These are phyloP conservation scores for Astyanax mexicanus DNA, from an alignment of 2,797 vertebrate genomes.

Conservation along the genomic window DNA sequence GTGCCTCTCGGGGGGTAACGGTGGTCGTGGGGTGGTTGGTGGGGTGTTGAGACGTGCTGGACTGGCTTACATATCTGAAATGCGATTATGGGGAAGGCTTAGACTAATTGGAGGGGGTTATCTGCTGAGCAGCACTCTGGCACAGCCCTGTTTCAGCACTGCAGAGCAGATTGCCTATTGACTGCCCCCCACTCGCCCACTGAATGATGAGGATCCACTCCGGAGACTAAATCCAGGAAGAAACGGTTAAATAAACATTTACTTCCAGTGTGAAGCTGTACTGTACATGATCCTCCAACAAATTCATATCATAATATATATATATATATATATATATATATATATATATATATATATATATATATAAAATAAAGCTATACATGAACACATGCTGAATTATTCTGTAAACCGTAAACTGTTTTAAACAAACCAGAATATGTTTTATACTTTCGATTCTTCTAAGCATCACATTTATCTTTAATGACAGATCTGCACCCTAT, in stretches of 20 bases:
- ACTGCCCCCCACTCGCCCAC: conserved; percentile 30
- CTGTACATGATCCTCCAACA: not conserved
- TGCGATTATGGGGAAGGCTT: conserved; percentile 54
- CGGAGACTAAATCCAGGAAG: not conserved
- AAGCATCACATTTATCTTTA: too few species aligned
- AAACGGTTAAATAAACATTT: not conserved
- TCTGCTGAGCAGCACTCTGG: conserved; percentile 10
- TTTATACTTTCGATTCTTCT: too few species aligned
- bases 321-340: too few species aligned
- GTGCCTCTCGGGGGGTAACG: conserved; percentile 38
- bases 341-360: too few species aligned
- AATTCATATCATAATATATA: too few species aligned
- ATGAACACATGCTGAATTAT: too few species aligned
- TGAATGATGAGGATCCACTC: not conserved
- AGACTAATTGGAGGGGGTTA: conserved; percentile 54
- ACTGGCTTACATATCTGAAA: conserved; percentile 50
- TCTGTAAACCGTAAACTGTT: too few species aligned
- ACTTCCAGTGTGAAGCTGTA: too few species aligned
- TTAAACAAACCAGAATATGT: too few species aligned
- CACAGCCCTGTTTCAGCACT: conserved; percentile 11
- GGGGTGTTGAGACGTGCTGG: conserved; percentile 27
- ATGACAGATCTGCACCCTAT: too few species aligned
- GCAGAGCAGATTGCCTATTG: conserved; percentile 38
- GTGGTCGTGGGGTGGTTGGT: too few species aligned
- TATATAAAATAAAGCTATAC: too few species aligned